Percentiles rank a stretch among this genome's conserved stretches.
These are phyloP conservation scores for Cotesia congregata DNA, from an alignment of 2,888 invertebrate species.

Conservation along the genomic window DNA sequence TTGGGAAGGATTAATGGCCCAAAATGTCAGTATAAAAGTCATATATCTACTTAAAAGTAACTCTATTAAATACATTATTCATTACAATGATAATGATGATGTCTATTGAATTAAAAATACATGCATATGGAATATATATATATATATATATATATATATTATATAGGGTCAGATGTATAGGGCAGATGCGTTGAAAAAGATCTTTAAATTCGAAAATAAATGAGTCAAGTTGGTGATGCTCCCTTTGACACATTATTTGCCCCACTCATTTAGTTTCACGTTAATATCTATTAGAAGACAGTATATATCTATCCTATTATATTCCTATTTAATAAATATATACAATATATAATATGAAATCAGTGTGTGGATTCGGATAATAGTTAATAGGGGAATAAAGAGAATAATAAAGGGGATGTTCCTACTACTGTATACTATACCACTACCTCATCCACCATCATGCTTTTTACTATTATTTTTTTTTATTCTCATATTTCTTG, in stretches of 20 bases:
- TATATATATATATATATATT: too few relatives aligned
- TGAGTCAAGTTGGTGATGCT: constrained; percentile 4
- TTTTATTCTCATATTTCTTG: neutral
- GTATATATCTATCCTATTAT: neutral
- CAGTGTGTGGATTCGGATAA: constrained; percentile 1
- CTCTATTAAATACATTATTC: neutral
- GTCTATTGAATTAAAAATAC: too few relatives aligned
- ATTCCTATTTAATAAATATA: constrained; percentile 54
- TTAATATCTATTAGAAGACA: neutral
- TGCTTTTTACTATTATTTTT: neutral
- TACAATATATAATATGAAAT: constrained; percentile 51
- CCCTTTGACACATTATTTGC: neutral
- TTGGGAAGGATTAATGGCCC: constrained; percentile 70
- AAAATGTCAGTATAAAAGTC: constrained; percentile 53
- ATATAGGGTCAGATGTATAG: constrained; percentile 60
- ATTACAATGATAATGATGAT: too few relatives aligned
- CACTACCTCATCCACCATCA: neutral
- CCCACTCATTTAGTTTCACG: neutral
- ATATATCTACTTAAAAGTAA: constrained; percentile 49
- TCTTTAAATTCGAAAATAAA: neutral
- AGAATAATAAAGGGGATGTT: too few relatives aligned
- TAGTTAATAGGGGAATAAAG: neutral
- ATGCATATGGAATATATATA: too few relatives aligned
- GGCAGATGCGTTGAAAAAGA: constrained; percentile 66
- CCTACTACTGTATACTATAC: neutral